These are phyloP conservation scores for Ctenochaetus hawaiiensis DNA, from an alignment of 2,797 vertebrate genomes.

Conservation along the genomic window DNA sequence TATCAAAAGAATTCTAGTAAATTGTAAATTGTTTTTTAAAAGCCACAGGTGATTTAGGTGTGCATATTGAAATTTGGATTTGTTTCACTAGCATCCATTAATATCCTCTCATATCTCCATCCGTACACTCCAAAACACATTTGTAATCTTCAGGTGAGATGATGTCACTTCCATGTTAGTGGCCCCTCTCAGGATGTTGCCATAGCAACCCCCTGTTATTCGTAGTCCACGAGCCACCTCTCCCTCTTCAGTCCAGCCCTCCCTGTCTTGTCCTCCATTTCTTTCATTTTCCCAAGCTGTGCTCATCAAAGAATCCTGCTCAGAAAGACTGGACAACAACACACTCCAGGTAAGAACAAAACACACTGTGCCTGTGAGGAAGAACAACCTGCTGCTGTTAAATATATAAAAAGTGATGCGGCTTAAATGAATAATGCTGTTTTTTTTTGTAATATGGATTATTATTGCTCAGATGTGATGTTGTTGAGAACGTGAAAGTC, in stretches of 20 bases:
- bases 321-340: slow-evolving; percentile 26
- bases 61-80: not conserved
- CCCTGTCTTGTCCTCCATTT: slow-evolving; percentile 56
- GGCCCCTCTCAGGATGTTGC: slow-evolving; percentile 69
- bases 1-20: not conserved
- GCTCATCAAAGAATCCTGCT: slow-evolving; percentile 59
- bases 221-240: slow-evolving; percentile 48
- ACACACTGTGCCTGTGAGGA: not conserved
- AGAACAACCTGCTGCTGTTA: slow-evolving; percentile 18
- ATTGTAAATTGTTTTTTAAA: not conserved
- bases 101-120: not conserved
- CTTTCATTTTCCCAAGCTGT: slow-evolving; percentile 56
- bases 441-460: not conserved
- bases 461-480: not conserved
- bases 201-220: slow-evolving; percentile 77
- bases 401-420: not conserved
- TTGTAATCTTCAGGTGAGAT: slow-evolving; percentile 33
- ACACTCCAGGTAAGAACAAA: slow-evolving; percentile 65
- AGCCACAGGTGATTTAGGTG: not conserved
- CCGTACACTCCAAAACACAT: not conserved
- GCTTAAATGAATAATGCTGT: not conserved
- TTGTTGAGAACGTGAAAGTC: not conserved
- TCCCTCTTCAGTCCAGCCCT: slow-evolving; percentile 44
- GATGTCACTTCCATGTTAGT: slow-evolving; percentile 63
- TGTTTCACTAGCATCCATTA: not conserved